Base-by-base conservation (phyloP, 2,113 vertebrate genomes). In the Psittacus erithacus region DNA sequence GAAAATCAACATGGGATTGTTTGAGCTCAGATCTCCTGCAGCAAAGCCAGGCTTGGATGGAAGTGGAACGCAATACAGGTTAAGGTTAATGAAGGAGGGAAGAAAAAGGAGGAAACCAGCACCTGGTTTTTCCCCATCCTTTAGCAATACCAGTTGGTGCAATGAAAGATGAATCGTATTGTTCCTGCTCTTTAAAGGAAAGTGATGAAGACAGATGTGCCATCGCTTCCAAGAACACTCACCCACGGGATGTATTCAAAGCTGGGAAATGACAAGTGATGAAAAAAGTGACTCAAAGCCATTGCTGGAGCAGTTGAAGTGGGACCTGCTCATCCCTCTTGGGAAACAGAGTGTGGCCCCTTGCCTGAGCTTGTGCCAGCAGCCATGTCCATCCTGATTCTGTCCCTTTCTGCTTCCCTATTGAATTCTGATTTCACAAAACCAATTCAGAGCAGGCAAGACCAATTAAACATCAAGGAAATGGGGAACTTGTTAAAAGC, bases 391-490 rank as follows among this genome's bases (percentile, higher is more conserved):
- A 39, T 44, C 10, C 24, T 7, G 3, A 38, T 24, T n/a, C 1
- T 4, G 27, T n/a, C 17, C 82, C 55, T 81, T 50, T 38, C 17
- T 44, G 28, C 33, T 33, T 29, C 59, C 23, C 17, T 31, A 16
- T 62, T 82, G 73, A 59, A 63, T 90, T 75, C 87, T 1, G 14
- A 86, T 79, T 96, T 92, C 57, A 79, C 29, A 78, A 76, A 84
- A 69, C 14, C 2, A 1, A 63, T 55, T 74, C 35, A 82, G 69
- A 63, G 74, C 80, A 75, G 38, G 50, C 22, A 59, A 70, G 74
- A 47, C 17, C 82, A 82, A 88, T 88, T 79, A 81, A 95, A 94
- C 79, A 50, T 6, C 0, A 9, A 95, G 75, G 73, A 94, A 97
- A 78, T 43, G 46, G 52, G 63, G 86, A 95, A 92, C 55, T 63